These are phyloP conservation scores for Anarhynchus alexandrinus DNA, from an alignment of 2,113 vertebrate species.

Conservation along the genomic window DNA sequence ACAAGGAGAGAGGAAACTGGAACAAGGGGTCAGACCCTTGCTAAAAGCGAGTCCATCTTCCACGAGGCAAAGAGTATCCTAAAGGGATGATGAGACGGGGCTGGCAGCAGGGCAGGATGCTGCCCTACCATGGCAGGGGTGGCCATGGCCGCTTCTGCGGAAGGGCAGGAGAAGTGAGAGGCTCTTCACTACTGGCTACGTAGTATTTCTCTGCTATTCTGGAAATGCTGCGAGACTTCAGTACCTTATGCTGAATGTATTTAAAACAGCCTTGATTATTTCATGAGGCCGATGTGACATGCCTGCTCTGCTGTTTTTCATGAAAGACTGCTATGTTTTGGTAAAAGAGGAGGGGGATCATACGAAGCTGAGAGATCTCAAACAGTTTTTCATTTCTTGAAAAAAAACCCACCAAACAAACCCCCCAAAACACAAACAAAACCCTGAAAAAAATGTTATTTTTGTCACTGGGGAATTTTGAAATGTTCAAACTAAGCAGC, in stretches of 20 bases:
- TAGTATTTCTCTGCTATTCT: not conserved
- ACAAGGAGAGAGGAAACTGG: not conserved
- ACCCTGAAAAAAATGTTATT: not conserved
- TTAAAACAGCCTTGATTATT: not conserved
- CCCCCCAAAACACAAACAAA: not conserved
- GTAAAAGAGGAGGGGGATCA: not conserved
- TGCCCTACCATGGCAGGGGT: fast-evolving
- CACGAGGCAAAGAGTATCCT: not conserved
- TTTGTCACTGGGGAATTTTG: not conserved
- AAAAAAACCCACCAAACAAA: not conserved
- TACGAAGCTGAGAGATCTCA: not conserved
- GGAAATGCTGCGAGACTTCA: not conserved
- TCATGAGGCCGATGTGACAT: not conserved
- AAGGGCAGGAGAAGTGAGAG: not conserved
- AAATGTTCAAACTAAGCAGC: constrained; percentile 9
- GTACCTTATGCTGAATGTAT: not conserved
- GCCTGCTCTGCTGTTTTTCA: not conserved
- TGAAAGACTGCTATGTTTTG: not conserved
- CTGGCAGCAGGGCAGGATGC: not conserved
- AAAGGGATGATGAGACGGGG: not conserved
- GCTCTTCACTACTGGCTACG: not conserved
- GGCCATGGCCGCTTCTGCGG: not conserved
- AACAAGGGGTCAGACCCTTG: not conserved
- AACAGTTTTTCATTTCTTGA: not conserved
- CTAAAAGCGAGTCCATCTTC: not conserved